Base-by-base conservation (phyloP, 2,888 invertebrate species). In the Diadegma fenestrale region DNA sequence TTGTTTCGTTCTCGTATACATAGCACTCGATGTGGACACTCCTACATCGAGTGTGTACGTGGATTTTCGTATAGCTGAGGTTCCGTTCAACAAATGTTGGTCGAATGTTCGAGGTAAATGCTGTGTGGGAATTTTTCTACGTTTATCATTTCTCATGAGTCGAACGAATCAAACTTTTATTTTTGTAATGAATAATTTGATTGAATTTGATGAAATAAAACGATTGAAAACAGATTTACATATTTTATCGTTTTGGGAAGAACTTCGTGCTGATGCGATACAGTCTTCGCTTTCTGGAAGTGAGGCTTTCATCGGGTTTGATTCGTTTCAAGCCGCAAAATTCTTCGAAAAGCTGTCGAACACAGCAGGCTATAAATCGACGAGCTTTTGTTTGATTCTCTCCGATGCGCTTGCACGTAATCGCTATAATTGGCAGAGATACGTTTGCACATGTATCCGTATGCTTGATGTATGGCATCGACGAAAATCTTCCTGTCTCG, bases 401-500 rank as follows among this genome's bases (percentile, higher is more conserved):
- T 78, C 58, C 22, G 54, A 81, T 63, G 45, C 68, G 58, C 66
- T 75, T 58, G 73, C 73, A 75, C 17, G 41, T 22, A 41, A 80
- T 64, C 41, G 72, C 66, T 78, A 45, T 43, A 83, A 80, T 61
- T 78, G 71, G 78, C 71, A 37, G 17, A 51, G 6, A 68, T 41
- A 71, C 66, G 73, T 73, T 76, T 45, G 33, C 37, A 51, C 10
- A 48, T 61, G 63, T 69, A 22, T 78, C 22, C 17, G 43, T 68
- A 30, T 33, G 68, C 30, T 51, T 71, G 61, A 82, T 79, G 26
- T 26, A 82, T 68, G 58, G 41, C 33, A 76, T 73, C 81, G 78
- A 80, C 76, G 73, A 82, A 86, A 81, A 66, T 66, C 63, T 84
- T 81, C 37, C 37, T 7, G 37, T 82, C 84, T 89, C 87, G 37